phyloP scores from a whole-genome alignment of 2,888 invertebrate species.

The Noctuana brunneofusca region DNA sequence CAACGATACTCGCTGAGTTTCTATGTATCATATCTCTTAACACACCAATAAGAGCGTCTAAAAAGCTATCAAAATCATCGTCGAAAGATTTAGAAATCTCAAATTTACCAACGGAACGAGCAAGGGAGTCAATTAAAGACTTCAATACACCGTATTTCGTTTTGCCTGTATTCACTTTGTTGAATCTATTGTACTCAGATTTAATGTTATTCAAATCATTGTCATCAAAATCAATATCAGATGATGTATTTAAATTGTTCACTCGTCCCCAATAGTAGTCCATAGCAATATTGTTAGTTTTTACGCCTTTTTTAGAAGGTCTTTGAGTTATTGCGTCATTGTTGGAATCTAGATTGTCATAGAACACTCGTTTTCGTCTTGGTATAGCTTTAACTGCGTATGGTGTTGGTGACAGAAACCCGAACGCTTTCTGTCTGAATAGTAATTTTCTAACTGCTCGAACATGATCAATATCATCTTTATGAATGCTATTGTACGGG shows the following conservation, averaged over 20 bases:
- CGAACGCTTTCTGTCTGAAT: constrained; percentile 43
- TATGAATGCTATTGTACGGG: constrained; percentile 40
- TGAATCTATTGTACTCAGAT: background rate
- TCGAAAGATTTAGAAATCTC: background rate
- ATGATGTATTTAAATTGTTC: background rate
- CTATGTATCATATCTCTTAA: constrained; percentile 55
- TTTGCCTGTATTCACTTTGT: background rate
- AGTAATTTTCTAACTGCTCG: constrained; percentile 48
- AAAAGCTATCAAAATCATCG: constrained; percentile 31
- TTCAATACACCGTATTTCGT: background rate
- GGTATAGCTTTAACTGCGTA: background rate
- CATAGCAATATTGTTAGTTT: constrained; percentile 3
- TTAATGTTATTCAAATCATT: background rate
- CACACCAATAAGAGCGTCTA: constrained; percentile 48
- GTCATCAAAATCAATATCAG: constrained; percentile 12
- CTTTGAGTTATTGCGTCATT: constrained; percentile 7
- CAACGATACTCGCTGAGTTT: constrained; percentile 47
- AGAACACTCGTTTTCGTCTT: background rate
- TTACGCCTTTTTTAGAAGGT: constrained; percentile 13
- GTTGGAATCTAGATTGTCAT: background rate
- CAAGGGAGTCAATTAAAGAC: background rate
- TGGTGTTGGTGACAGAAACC: constrained; percentile 30
- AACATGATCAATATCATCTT: constrained; percentile 42
- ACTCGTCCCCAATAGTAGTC: constrained; percentile 39
- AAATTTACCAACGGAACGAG: background rate